These are phyloP conservation scores for Itoplectis maculator DNA, from an alignment of 2,888 invertebrate genomes.

Conservation along the genomic window DNA sequence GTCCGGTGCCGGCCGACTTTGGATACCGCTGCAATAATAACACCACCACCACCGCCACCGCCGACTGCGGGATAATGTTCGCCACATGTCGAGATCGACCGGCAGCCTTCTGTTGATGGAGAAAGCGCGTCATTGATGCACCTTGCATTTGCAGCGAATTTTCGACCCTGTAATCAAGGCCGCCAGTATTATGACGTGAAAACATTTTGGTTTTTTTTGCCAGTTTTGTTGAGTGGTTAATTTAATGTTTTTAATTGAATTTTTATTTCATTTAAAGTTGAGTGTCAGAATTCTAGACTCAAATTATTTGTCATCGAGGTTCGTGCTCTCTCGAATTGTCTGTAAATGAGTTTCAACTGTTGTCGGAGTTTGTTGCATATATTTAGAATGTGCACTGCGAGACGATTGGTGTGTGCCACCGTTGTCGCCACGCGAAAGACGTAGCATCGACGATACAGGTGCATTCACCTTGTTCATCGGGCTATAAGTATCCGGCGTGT, in stretches of 20 bases:
- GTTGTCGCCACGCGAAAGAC: not conserved
- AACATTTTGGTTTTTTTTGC: no score
- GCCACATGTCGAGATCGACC: constrained; percentile 41
- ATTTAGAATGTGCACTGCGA: not conserved
- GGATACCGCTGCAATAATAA: constrained; percentile 37
- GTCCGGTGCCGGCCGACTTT: constrained; percentile 50
- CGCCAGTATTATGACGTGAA: no score
- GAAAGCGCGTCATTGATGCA: not conserved
- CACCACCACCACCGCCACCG: not conserved
- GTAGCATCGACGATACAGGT: constrained; percentile 48
- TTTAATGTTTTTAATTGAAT: no score
- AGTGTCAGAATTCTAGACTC: no score
- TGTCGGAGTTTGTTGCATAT: not conserved
- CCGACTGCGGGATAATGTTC: constrained; percentile 31
- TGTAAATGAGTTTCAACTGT: not conserved
- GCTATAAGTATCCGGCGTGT: constrained; percentile 16
- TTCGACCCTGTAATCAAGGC: no score
- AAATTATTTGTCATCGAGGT: no score
- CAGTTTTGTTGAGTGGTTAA: no score
- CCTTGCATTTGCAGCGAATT: not conserved
- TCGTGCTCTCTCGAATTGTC: not conserved
- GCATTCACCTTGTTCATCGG: constrained; percentile 46
- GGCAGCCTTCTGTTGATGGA: constrained; percentile 32
- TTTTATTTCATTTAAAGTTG: no score
- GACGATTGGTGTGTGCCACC: not conserved